Base-by-base conservation (phyloP, 2,113 vertebrate genomes). In the Melanostigma gelatinosum region DNA sequence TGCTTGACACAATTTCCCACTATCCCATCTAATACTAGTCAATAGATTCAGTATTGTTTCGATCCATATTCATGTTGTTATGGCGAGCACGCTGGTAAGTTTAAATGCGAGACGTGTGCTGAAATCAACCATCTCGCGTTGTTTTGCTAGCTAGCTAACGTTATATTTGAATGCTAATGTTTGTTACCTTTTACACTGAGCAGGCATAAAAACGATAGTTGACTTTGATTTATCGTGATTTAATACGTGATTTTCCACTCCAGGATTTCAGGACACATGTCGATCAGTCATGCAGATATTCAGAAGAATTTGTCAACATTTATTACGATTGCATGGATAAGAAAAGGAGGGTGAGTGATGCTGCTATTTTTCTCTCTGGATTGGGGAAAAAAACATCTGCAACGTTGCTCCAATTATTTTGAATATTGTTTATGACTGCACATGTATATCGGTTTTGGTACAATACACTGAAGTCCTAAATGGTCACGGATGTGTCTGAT, bases 241-340 rank as follows among this genome's bases (percentile, higher is more conserved):
- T 42, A 57, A 57, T 44, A 5, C 3, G 5, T 27, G 9, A 0
- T 50, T n/a, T 79, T 2, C 87, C 32, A 8, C 70, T 10, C 2
- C 15, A 97, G 96, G 97, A 99, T 89, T 99, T 99, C 92, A 96
- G 97, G 94, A 97, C 95, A 10, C 96, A 96, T 0, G 98, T 95
- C 29, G 98, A 99, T 87, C 97, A 98, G 93, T 98, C 97, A 18
- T 99, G 97, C 87, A 95, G 96, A 91, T 98, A 99, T 48, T 97
- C 98, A 0, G 98, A 99, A 87, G 98, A 98, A 76, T 99, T 99
- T 85, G 96, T 97, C 85, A 98, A 96, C 10, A 97, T 99, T 91
- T 99, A 99, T 89, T 99, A 99, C 65, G 97, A 98, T 74, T 98
- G 97, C 24, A 97, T 99, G 96, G 98, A 99, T 86, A 99, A 99